Evolutionary conservation across 2,888 invertebrate genomes (phyloP).

Genomic region (Lepidochrysops patricia): DNA sequence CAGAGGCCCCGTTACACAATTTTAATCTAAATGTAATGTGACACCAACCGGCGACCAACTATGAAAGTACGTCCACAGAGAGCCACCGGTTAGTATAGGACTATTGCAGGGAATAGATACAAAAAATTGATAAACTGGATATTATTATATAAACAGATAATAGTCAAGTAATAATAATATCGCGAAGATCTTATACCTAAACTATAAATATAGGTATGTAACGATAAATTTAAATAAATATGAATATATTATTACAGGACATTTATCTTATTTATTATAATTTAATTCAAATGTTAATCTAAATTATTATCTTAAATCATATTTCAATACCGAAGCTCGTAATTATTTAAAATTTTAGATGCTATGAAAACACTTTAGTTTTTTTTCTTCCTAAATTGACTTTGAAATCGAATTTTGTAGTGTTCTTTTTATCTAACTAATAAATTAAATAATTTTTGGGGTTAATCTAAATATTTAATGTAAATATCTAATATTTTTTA

Average conservation of each 20-base stretch:
- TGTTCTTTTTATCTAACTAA: not conserved
- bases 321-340: not conserved
- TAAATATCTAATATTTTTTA: too few relatives aligned
- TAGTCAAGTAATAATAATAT: not conserved
- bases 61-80: too few relatives aligned
- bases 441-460: not conserved
- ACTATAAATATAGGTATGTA: not conserved
- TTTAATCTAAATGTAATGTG: too few relatives aligned
- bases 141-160: too few relatives aligned
- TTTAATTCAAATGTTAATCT: not conserved
- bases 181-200: not conserved
- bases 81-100: too few relatives aligned
- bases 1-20: too few relatives aligned
- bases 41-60: too few relatives aligned
- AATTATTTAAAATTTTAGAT: not conserved
- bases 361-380: not conserved
- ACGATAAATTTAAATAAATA: not conserved
- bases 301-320: not conserved
- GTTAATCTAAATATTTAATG: not conserved
- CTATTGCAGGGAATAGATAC: too few relatives aligned
- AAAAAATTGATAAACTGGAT: too few relatives aligned
- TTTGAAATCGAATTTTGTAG: not conserved
- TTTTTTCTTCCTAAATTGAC: not conserved
- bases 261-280: slow-evolving; percentile 8
- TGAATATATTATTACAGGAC: not conserved